phyloP scores from a whole-genome alignment of 2,797 vertebrate genomes.

The Sebastes jordani region DNA sequence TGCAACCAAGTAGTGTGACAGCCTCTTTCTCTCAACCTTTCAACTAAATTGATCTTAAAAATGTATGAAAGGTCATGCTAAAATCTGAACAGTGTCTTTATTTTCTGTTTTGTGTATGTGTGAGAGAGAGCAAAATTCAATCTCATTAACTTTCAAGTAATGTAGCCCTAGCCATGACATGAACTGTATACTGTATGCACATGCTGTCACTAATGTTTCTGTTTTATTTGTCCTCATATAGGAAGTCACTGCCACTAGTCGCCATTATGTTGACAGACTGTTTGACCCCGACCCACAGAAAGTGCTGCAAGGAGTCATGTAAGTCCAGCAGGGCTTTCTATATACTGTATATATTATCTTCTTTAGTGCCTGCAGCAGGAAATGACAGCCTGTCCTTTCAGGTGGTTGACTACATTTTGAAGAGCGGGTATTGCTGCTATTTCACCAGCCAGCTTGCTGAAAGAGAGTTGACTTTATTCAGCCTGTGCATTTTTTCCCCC shows the following conservation, averaged over 20 bases:
- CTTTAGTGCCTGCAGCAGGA: not conserved
- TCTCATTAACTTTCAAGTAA: not conserved
- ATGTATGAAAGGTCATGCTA: not conserved
- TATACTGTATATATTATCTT: not conserved
- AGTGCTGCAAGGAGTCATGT: constrained; percentile 99
- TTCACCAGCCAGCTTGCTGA: not conserved
- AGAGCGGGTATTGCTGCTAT: too few relatives aligned
- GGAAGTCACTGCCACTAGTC: constrained; percentile 99
- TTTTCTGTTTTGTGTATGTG: not conserved
- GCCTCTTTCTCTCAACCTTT: not conserved
- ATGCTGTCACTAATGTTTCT: constrained; percentile 12
- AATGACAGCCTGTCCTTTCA: not conserved
- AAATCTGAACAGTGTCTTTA: not conserved
- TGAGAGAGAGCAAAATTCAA: not conserved
- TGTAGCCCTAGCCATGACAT: not conserved
- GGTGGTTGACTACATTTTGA: not conserved
- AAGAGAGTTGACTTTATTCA: not conserved
- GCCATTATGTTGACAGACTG: constrained; percentile 98
- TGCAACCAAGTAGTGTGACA: too few relatives aligned
- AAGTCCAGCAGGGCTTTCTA: constrained; percentile 77
- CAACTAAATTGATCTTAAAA: not conserved
- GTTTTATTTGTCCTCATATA: constrained; percentile 72
- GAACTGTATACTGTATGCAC: not conserved
- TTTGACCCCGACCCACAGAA: constrained; percentile 99
- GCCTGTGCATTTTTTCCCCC: not conserved